Evolutionary conservation across 2,113 vertebrate species (phyloP).

Genomic region (Chionodraco myersi): DNA sequence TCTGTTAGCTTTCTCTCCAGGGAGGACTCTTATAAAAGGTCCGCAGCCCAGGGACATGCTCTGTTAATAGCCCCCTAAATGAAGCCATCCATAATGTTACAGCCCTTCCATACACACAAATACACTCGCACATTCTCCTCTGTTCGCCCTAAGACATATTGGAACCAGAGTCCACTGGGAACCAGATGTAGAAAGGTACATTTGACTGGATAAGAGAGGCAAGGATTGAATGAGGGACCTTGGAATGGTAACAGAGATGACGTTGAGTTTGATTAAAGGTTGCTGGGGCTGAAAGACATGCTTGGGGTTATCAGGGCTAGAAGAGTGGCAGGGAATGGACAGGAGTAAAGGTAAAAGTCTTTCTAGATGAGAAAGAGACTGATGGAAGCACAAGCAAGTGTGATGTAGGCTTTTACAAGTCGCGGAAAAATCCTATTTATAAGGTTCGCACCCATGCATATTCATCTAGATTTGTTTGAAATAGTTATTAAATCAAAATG

Average conservation of each 20-base stretch:
- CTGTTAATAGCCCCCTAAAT: constrained; percentile 77
- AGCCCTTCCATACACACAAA: constrained; percentile 35
- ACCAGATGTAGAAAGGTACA: constrained; percentile 32
- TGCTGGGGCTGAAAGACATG: constrained; percentile 27
- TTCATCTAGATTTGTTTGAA: constrained; percentile 44
- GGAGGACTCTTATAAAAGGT: constrained; percentile 66
- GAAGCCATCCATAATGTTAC: constrained; percentile 78
- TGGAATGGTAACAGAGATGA: constrained; percentile 39
- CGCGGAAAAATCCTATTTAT: constrained; percentile 12
- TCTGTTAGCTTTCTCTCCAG: constrained; percentile 43
- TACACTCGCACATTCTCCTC: constrained; percentile 36
- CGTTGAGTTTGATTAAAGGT: constrained; percentile 70
- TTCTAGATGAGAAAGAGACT: constrained; percentile 6
- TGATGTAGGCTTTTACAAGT: not conserved
- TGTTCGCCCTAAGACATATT: constrained; percentile 56
- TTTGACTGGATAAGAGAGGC: constrained; percentile 64
- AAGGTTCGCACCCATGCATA: constrained; percentile 18
- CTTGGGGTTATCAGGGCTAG: constrained; percentile 6
- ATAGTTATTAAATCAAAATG: constrained; percentile 43
- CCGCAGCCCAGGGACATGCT: constrained; percentile 70
- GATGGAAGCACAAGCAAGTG: not conserved
- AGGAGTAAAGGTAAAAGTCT: constrained; percentile 25
- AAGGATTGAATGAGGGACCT: constrained; percentile 69
- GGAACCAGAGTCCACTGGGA: constrained; percentile 54
- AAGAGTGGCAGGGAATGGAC: constrained; percentile 9